These are phyloP conservation scores for Zaprionus camerounensis DNA, from an alignment of 1,140 invertebrate genomes.

Conservation along the genomic window DNA sequence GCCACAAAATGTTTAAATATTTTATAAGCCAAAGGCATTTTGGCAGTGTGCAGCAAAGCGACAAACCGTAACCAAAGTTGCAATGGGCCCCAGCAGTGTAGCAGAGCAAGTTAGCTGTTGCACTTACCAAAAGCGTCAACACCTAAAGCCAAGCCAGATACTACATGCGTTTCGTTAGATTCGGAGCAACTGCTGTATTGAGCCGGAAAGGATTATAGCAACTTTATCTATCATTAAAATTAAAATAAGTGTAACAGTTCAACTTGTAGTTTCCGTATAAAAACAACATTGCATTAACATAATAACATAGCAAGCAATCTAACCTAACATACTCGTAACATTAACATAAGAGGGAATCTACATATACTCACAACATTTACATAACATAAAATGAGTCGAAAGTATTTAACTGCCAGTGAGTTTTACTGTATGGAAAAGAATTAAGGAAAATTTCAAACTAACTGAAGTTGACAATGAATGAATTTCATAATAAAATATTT, in stretches of 20 bases:
- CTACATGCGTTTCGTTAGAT: slow-evolving; percentile 2
- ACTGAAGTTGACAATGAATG: too few relatives aligned
- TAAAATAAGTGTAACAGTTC: neutral
- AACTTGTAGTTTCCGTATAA: too few relatives aligned
- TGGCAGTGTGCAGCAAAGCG: slow-evolving; percentile 54
- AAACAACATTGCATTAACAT: neutral
- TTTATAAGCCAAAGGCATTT: slow-evolving; percentile 80
- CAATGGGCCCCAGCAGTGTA: slow-evolving; percentile 29
- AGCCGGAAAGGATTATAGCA: neutral
- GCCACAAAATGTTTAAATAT: slow-evolving; percentile 80
- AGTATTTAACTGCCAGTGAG: too few relatives aligned
- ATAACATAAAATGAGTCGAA: too few relatives aligned
- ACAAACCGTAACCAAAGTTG: slow-evolving; percentile 54
- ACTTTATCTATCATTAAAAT: neutral
- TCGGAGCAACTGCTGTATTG: neutral
- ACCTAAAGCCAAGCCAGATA: slow-evolving; percentile 38
- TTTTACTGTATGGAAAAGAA: too few relatives aligned
- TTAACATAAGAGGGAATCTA: too few relatives aligned
- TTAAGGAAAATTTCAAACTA: too few relatives aligned
- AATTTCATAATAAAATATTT: too few relatives aligned
- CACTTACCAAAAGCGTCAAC: slow-evolving; percentile 70
- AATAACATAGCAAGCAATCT: too few relatives aligned
- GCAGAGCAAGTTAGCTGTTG: slow-evolving; percentile 51
- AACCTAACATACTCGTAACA: too few relatives aligned
- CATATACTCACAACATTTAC: too few relatives aligned